Evolutionary conservation across 1,140 invertebrate species (phyloP), one percentile per base, ranked within the genome.

Genomic region (Goniozus legneri): DNA sequence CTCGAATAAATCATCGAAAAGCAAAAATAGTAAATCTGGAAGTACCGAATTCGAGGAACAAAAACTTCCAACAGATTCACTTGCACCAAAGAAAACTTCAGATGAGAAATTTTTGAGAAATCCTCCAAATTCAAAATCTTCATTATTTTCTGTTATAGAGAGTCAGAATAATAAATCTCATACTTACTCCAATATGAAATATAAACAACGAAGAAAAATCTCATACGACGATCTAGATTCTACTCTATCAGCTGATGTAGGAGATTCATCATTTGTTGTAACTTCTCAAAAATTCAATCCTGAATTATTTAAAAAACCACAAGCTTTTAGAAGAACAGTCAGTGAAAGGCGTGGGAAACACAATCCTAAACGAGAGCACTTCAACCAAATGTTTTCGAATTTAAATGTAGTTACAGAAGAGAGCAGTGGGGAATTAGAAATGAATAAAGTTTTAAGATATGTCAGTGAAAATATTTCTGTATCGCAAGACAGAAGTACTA

Each of bases 221-320:
- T 50, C 38, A 3, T 73, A 72, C 13, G 67, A 71, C 13, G 71
- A 75, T 43, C 45, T 74, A 19, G 65, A 73, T 51, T 71, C 71
- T 3, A 73, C 73, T 4, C 54, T 75, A 14, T 74, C 73, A 4
- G 73, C 71, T 2, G 70, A 70, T 18, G 47, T 65, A 37, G 65
- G 67, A 10, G 73, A 75, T 21, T 61, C 65, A 0, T 69, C 68
- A 0, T 69, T 67, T 18, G 42, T 62, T 3, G 48, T 65, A 8
- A 75, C 73, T 3, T 69, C 71, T 0, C 64, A 48, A 13, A 69
- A 64, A 38, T 73, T 75, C 44, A 60, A 74, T 58, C 70, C 71
- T 3, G 31, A 54, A 1, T 20, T 62, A 12, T 64, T 72, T 32
- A 71, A 65, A 44, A 73, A 65, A 44, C 71, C 73, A 0, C 20